Base-by-base conservation (phyloP, 2,797 vertebrate genomes). In the Chelmon rostratus region DNA sequence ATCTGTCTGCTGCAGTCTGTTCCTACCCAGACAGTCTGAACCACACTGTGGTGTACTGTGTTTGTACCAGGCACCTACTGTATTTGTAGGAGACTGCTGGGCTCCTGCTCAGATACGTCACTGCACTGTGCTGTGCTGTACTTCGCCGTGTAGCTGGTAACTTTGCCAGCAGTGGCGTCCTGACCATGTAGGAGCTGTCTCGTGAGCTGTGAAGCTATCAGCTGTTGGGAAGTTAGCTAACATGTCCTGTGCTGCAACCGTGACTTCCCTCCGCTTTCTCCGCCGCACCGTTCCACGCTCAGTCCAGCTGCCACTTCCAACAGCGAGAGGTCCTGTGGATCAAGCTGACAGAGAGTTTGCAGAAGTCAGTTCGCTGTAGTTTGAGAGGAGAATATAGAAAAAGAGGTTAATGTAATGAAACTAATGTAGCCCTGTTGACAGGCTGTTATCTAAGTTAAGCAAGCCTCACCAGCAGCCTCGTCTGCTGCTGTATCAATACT, bases 181-280 rank as follows among this genome's bases (percentile, higher is more conserved):
- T 16, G 74, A 75, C 81, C 65, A 53, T 74, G 77, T 72, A 33
- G 53, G 47, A 78, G 73, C 47, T 71, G 79, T 66, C 59, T 76
- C 63, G 54, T 75, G 57, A 86, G 59, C 72, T 64, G 64, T 66
- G 67, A 82, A 69, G 73, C 84, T 81, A 67, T 84, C 66, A 68
- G 84, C 83, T 86, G 78, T 68, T 87, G 73, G 71, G 82, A 83
- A 12, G 44, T 65, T 65, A 47, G 70, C 68, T 50, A 62, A 49
- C 66, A 79, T 78, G 54, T 52, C 44, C 52, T 77, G 76, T 63
- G 49, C 76, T 81, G 64, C 63, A 61, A 59, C 46, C 38, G 67
- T 44, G 37, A 46, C 59, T 79, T 75, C 19, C 47, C 50, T 78
- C 62, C 62, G 71, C 62, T 53, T 33, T 65, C 63, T 52, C 62